Evolutionary conservation across 1,140 invertebrate species (phyloP).

Genomic region (Aethina tumida): DNA sequence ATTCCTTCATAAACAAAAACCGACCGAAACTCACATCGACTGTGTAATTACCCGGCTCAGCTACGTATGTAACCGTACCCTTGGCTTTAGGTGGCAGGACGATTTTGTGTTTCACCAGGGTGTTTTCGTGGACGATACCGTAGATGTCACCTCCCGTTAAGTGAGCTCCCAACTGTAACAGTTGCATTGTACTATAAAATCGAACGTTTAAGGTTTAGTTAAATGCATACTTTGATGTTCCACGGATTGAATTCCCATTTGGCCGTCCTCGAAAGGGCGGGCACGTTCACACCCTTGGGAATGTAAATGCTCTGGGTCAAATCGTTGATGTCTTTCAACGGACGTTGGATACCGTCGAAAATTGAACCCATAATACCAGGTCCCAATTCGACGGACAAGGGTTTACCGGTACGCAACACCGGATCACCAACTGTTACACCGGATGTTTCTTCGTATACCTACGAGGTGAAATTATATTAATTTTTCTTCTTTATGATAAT

Average conservation of each 20-base stretch:
- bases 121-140: constrained; percentile 93
- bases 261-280: constrained; percentile 69
- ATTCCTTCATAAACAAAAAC: constrained; percentile 4
- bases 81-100: constrained; percentile 88
- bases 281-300: constrained; percentile 95
- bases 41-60: constrained; percentile 90
- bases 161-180: constrained; percentile 73
- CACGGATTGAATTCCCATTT: constrained; percentile 91
- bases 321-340: constrained; percentile 92
- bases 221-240: constrained; percentile 64
- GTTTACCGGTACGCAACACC: constrained; percentile 95
- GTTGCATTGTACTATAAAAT: too few species aligned
- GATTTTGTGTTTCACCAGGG: constrained; percentile 94
- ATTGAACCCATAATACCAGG: constrained; percentile 98
- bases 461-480: too few species aligned
- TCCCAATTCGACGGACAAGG: constrained; percentile 96
- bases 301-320: constrained; percentile 96
- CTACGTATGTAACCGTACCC: constrained; percentile 93
- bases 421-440: constrained; percentile 99
- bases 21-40: constrained; percentile 63
- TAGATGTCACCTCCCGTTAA: constrained; percentile 97
- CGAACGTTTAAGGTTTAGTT: too few species aligned
- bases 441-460: constrained; percentile 93
- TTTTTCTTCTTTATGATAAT: too few species aligned
- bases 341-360: constrained; percentile 99